These are phyloP conservation scores for Bos javanicus DNA, from an alignment of 2,113 vertebrate species.

Conservation along the genomic window DNA sequence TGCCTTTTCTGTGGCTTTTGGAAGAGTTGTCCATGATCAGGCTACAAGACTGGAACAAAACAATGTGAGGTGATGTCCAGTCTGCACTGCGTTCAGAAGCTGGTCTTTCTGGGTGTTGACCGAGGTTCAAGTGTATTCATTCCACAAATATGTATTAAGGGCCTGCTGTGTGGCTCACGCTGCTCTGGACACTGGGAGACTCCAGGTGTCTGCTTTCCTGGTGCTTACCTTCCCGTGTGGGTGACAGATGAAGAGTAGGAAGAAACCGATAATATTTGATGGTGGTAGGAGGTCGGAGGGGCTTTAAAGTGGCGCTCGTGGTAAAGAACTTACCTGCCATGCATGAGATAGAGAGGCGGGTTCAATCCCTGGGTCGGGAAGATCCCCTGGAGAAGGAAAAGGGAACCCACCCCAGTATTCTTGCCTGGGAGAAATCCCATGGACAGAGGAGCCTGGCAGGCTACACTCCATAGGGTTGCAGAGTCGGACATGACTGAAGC, in stretches of 20 bases:
- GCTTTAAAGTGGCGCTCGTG: background rate
- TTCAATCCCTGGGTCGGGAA: background rate
- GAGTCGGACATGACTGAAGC: background rate
- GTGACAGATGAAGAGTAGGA: background rate
- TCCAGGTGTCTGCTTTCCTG: background rate
- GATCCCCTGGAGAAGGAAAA: background rate
- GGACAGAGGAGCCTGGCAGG: background rate
- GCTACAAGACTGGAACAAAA: constrained; percentile 4
- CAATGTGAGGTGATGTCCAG: background rate
- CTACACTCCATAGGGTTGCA: background rate
- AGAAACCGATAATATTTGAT: background rate
- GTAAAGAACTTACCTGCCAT: background rate
- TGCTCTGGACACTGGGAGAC: background rate
- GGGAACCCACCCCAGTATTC: background rate
- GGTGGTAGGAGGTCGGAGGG: background rate
- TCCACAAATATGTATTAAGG: background rate
- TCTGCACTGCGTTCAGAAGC: background rate
- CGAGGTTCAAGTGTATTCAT: background rate
- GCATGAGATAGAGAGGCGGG: background rate
- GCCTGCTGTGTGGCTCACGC: background rate
- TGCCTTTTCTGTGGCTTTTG: background rate
- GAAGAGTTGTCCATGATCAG: background rate
- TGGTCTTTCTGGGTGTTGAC: background rate
- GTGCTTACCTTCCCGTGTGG: background rate
- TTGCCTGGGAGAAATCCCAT: background rate